Base-by-base conservation (phyloP, 2,888 invertebrate genomes). In the Podabrus alpinus region DNA sequence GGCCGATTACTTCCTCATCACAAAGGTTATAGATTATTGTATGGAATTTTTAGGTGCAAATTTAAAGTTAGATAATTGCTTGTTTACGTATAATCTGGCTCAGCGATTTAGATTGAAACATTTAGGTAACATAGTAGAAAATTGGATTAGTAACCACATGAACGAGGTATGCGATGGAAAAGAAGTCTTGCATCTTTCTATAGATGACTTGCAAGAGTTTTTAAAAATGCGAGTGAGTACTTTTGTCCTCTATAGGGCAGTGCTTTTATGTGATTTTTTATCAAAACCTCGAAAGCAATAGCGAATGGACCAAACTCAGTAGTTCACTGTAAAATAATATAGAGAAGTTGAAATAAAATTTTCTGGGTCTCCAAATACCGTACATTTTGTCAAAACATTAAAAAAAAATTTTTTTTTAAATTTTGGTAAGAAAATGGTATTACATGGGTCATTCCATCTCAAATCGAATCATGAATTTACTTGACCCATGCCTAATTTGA, bases 11-110 rank as follows among this genome's bases (percentile, higher is more conserved):
- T 91, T 92, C 84, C 87, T 92, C 81, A 89, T 92, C 74, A 87
- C 88, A 29, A 90, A 90, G 84, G 85, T 93, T 78, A 91, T 92
- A 82, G 87, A 87, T 78, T 90, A 92, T 83, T 92, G 92, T 87
- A 90, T 91, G 73, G 91, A 92, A 81, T 92, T 90, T 81, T 85
- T 93, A 80, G 90, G 91, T 78, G 87, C 90, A 69, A 91, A 91
- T 85, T 83, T 92, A 78, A 90, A 90, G 83, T 85, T 90, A 64
- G 88, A 90, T 71, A 92, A 92, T 86, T 92, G 92, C 85, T 86
- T 92, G 17, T 89, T 90, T 77, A 90, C 91, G 9, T 90, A 89
- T 83, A 90, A 90, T 79, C 85, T 92, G 80, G 90, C 91, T 2
- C 89, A 90, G 78, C 89, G 90, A 80, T 92, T 90, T 84, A 90